Conservation (phyloP, 2,888 invertebrate genomes). For the Orthonevra nobilis region DNA sequence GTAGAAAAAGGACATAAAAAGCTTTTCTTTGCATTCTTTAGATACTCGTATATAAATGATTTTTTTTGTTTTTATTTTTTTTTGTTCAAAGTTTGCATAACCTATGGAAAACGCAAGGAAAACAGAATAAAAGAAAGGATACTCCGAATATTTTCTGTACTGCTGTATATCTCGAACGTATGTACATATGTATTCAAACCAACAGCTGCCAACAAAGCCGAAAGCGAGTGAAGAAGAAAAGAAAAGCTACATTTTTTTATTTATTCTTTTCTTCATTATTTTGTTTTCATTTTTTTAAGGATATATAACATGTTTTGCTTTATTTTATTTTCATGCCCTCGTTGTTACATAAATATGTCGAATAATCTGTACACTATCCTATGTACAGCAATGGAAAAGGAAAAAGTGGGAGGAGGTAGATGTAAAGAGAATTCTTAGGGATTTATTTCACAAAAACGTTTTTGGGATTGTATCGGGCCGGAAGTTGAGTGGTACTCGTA, state of each 20-base stretch:
- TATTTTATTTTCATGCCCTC: constrained; percentile 27
- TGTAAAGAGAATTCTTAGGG: constrained; percentile 28
- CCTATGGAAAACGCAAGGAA: constrained; percentile 18
- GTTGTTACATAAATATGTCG: constrained; percentile 30
- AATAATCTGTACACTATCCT: too few relatives aligned
- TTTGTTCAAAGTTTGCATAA: constrained; percentile 58
- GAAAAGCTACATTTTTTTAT: constrained; percentile 37
- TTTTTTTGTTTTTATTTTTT: constrained; percentile 24
- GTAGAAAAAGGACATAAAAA: constrained; percentile 63
- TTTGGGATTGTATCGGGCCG: constrained; percentile 52
- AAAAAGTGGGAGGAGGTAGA: not conserved
- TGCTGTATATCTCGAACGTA: constrained; percentile 1
- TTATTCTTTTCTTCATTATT: constrained; percentile 10
- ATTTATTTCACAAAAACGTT: constrained; percentile 51
- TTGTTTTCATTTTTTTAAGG: constrained; percentile 16
- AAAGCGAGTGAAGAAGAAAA: constrained; percentile 26
- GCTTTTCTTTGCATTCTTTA: constrained; percentile 62
- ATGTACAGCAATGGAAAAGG: not conserved
- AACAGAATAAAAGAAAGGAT: constrained; percentile 33
- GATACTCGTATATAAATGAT: constrained; percentile 37
- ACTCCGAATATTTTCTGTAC: constrained; percentile 31
- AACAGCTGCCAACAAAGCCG: not conserved
- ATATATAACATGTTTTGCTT: constrained; percentile 8
- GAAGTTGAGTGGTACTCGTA: not conserved
- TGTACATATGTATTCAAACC: not conserved